Conservation (phyloP, 2,888 invertebrate genomes). For the Rutpela maculata region DNA sequence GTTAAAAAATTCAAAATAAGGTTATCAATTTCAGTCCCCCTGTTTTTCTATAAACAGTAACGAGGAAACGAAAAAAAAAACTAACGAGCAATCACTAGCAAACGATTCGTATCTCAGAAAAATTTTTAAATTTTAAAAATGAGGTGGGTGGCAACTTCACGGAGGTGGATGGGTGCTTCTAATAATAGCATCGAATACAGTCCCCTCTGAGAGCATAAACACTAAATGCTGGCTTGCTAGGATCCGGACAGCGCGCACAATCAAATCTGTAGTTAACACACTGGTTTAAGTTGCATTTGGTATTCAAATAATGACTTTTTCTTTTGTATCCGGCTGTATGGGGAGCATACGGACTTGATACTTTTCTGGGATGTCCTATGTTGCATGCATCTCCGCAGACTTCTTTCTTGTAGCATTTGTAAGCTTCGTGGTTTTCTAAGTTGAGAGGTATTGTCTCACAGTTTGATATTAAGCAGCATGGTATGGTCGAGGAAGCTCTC, state of each 20-base stretch:
- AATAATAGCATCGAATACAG: slow-evolving; percentile 48
- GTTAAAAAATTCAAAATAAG: no score
- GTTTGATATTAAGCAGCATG: slow-evolving; percentile 37
- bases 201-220: slow-evolving; percentile 22
- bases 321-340: slow-evolving; percentile 15
- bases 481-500: neutral
- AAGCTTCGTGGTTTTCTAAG: slow-evolving; percentile 43
- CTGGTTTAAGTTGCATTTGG: slow-evolving; percentile 6
- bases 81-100: no score
- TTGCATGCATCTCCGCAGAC: slow-evolving; percentile 44
- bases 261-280: slow-evolving; percentile 45
- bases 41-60: no score
- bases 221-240: slow-evolving; percentile 14
- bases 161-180: neutral
- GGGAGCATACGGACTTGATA: slow-evolving; percentile 8
- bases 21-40: no score
- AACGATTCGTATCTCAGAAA: no score
- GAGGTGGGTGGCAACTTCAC: no score
- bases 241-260: slow-evolving; percentile 43
- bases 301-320: neutral
- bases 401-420: slow-evolving; percentile 43
- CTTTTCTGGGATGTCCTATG: neutral
- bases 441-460: slow-evolving; percentile 44
- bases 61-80: no score
- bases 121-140: no score